Percentiles rank a stretch among this genome's conserved stretches.
phyloP scores from a whole-genome alignment of 2,113 vertebrate genomes.

The Cottus gobio region DNA sequence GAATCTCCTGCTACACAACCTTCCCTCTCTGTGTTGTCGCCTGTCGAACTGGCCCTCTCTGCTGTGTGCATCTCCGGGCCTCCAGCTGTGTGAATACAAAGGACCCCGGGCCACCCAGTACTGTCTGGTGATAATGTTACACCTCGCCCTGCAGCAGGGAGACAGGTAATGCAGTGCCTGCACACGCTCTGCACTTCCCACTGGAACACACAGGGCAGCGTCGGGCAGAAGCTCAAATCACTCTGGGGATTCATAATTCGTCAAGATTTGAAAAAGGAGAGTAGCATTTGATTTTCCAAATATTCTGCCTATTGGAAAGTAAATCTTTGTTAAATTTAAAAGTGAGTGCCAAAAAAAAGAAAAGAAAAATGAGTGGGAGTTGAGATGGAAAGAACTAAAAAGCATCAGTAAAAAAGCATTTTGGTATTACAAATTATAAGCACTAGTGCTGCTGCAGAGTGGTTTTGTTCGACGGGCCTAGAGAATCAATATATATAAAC shows the following conservation, averaged over 20 bases:
- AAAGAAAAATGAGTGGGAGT: neutral
- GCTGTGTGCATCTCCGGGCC: constrained; percentile 80
- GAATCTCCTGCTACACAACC: constrained; percentile 82
- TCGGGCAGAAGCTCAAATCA: neutral
- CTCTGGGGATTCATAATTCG: constrained; percentile 1
- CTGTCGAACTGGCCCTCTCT: constrained; percentile 86
- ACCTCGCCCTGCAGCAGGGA: constrained; percentile 84
- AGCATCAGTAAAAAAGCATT: constrained; percentile 16
- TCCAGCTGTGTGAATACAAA: constrained; percentile 76
- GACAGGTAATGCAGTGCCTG: constrained; percentile 86
- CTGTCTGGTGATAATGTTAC: constrained; percentile 87
- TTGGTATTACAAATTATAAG: neutral
- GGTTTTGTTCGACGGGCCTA: neutral
- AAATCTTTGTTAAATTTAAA: neutral
- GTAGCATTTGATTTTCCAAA: neutral
- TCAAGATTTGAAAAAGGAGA: neutral
- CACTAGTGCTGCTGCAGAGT: constrained; percentile 1
- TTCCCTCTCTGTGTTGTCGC: constrained; percentile 86
- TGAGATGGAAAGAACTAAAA: constrained; percentile 17
- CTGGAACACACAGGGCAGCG: neutral
- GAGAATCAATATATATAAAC: constrained; percentile 10
- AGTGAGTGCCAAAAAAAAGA: neutral
- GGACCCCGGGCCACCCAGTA: constrained; percentile 84
- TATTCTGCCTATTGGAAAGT: neutral
- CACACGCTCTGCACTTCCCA: neutral